Evolutionary conservation across 2,797 vertebrate species (phyloP).

Genomic region (Antrozous pallidus): DNA sequence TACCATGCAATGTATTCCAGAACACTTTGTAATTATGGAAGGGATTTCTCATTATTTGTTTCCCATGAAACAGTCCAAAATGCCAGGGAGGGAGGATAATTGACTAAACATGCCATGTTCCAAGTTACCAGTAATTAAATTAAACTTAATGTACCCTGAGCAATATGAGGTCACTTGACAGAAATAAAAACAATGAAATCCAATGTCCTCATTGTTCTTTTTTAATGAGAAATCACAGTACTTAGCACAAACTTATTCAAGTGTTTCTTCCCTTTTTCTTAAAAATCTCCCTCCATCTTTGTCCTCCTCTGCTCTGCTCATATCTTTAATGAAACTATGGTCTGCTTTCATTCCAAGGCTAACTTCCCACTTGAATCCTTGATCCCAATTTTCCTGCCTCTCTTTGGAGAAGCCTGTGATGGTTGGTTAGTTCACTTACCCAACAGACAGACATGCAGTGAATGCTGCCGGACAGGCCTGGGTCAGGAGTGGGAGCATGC

Average conservation of each 20-base stretch:
- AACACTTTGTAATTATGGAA: neutral
- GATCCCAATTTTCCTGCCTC: neutral
- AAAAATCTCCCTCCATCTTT: neutral
- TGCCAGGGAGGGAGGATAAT: neutral
- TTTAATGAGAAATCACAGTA: conserved; percentile 20
- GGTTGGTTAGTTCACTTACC: neutral
- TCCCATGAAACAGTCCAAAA: neutral
- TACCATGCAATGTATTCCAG: neutral
- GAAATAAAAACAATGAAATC: neutral
- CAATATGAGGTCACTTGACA: conserved; percentile 34
- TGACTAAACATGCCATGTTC: neutral
- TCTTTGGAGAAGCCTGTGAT: neutral
- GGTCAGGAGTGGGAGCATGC: neutral
- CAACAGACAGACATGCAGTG: neutral
- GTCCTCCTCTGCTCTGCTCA: neutral
- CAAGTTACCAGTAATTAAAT: neutral
- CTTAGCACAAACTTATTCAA: neutral
- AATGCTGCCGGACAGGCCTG: neutral
- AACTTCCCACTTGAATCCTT: neutral
- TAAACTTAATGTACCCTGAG: neutral
- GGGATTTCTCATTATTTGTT: neutral
- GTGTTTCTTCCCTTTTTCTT: neutral
- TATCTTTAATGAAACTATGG: neutral
- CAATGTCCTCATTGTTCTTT: neutral
- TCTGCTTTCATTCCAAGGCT: neutral